Conservation (phyloP, 2,888 invertebrate species). For the Acleris literana region DNA sequence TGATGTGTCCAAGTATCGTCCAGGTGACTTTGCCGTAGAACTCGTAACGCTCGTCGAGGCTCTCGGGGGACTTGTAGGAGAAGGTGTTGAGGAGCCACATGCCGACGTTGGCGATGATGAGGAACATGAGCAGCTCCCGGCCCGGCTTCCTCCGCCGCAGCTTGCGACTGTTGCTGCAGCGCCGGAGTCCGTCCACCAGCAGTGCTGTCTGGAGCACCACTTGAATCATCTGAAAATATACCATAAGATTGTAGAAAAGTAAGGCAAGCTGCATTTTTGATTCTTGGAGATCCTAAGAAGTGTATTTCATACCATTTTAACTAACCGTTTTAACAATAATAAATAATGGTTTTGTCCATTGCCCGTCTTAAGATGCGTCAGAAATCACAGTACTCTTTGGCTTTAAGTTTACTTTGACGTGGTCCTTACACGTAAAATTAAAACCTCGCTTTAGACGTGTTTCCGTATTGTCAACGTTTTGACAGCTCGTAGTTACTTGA, state of each 20-base stretch:
- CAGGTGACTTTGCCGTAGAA: slow-evolving; percentile 88
- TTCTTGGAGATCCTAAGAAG: no score
- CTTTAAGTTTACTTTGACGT: no score
- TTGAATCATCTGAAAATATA: slow-evolving; percentile 84
- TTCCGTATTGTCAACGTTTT: no score
- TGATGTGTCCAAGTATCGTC: slow-evolving; percentile 89
- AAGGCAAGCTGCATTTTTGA: no score
- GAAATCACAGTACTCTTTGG: no score
- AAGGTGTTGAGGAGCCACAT: slow-evolving; percentile 91
- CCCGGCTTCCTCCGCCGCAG: slow-evolving; percentile 88
- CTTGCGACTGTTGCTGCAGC: slow-evolving; percentile 87
- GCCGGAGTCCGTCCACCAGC: slow-evolving; percentile 88
- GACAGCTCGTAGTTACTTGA: no score
- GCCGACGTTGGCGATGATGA: slow-evolving; percentile 89
- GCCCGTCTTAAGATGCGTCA: no score
- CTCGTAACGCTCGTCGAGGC: slow-evolving; percentile 82
- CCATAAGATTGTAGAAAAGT: not conserved
- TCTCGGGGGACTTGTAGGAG: slow-evolving; percentile 80
- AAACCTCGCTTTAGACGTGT: no score
- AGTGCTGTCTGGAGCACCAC: slow-evolving; percentile 89
- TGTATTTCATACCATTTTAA: no score
- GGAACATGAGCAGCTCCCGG: slow-evolving; percentile 89
- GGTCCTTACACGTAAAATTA: no score
- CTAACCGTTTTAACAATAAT: no score
- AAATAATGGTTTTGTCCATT: no score